A percentile compares a stretch with the other conserved stretches of the same genome.
These are phyloP conservation scores for Salticus scenicus DNA, from an alignment of 2,888 invertebrate species.

Conservation along the genomic window DNA sequence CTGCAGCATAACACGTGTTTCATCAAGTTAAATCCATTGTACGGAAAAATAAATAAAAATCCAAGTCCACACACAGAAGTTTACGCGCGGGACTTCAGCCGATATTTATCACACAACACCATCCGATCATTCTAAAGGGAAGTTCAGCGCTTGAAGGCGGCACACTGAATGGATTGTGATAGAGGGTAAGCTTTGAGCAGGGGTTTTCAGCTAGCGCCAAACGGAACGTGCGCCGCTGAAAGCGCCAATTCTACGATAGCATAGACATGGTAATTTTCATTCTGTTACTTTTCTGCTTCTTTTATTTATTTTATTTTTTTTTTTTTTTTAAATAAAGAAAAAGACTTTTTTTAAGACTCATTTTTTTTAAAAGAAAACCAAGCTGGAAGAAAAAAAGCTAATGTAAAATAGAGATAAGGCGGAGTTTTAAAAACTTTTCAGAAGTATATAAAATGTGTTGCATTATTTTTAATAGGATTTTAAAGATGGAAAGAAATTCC, in stretches of 20 bases:
- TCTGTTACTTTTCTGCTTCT: not conserved
- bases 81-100: constrained; percentile 13
- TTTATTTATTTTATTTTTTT: not conserved
- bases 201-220: not conserved
- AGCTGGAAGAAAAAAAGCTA: too few relatives aligned
- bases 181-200: not conserved
- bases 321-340: too few relatives aligned
- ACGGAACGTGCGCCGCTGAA: constrained; percentile 27
- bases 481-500: too few relatives aligned
- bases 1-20: not conserved
- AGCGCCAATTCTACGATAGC: constrained; percentile 31
- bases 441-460: too few relatives aligned
- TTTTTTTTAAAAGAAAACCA: too few relatives aligned
- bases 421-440: too few relatives aligned
- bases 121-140: not conserved
- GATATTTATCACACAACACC: not conserved
- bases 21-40: constrained; percentile 24
- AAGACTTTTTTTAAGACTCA: too few relatives aligned
- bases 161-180: constrained; percentile 35
- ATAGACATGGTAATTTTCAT: not conserved
- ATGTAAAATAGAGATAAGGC: too few relatives aligned
- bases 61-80: not conserved
- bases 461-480: too few relatives aligned
- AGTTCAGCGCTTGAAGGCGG: constrained; percentile 39
- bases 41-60: not conserved